Percentiles rank a stretch among this genome's conserved stretches.
phyloP scores from a whole-genome alignment of 2,888 invertebrate species.

The Ceratothoa steindachneri region DNA sequence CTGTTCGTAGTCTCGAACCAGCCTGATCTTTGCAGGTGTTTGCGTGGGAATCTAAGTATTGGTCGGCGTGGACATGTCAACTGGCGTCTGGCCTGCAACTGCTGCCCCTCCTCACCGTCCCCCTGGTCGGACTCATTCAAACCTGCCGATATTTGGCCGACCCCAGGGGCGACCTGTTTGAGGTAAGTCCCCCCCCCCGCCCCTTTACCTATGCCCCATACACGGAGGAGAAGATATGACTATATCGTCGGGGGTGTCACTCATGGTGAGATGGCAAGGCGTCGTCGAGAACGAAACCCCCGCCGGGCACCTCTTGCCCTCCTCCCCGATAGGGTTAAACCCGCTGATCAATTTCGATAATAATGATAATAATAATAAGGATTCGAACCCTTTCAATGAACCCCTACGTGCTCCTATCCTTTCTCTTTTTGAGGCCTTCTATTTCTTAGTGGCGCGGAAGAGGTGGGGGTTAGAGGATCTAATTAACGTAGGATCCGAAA shows the following conservation, averaged over 20 bases:
- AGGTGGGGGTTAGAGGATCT: too few species aligned
- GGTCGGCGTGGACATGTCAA: slow-evolving; percentile 75
- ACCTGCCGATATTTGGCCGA: slow-evolving; percentile 70
- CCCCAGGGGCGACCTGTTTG: slow-evolving; percentile 80
- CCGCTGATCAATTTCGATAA: too few species aligned
- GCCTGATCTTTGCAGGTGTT: slow-evolving; percentile 41
- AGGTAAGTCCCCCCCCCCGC: slow-evolving; percentile 67
- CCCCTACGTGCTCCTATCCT: too few species aligned
- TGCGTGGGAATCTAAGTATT: slow-evolving; percentile 60
- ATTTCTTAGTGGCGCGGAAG: too few species aligned
- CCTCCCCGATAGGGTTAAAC: not conserved
- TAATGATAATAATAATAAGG: too few species aligned
- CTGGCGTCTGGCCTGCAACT: slow-evolving; percentile 73
- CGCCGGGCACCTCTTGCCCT: not conserved
- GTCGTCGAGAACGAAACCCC: not conserved
- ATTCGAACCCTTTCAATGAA: too few species aligned
- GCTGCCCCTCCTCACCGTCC: slow-evolving; percentile 69
- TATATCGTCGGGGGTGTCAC: not conserved
- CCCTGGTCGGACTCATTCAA: slow-evolving; percentile 62
- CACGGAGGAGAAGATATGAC: too few species aligned
- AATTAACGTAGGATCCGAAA: too few species aligned
- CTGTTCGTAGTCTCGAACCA: too few species aligned
- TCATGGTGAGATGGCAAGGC: not conserved
- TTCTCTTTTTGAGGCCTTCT: too few species aligned
- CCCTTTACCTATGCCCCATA: not conserved